Evolutionary conservation across 2,888 invertebrate species (phyloP), one percentile per base, ranked within the genome.

Genomic region (Lasioglossum villosulum): DNA sequence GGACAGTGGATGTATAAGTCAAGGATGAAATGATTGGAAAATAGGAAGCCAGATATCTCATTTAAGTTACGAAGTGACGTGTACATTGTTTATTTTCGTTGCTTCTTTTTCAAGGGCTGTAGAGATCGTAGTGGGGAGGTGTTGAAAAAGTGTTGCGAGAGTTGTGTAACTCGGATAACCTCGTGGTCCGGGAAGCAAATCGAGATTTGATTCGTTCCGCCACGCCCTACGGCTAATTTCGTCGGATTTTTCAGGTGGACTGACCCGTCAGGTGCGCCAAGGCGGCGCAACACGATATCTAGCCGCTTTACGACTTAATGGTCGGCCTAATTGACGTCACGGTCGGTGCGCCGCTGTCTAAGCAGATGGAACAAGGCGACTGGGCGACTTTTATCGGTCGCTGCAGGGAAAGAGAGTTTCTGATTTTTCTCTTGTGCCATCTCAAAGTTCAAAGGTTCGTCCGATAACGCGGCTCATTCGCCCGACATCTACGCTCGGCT

Each of bases 381-480:
- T 34, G 14, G 0, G 30, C 74, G 52, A 48, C 56, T 75, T 82
- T 84, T 90, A 90, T 88, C 82, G 77, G 27, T 48, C 12, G 23
- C 6, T n/a, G 48, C 39, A 70, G 42, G 71, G 68, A 78, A 75
- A 78, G 79, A 78, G 66, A 82, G 79, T 66, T 82, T 84, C 80
- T 30, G 63, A 63, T 52, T 68, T 90, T 91, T 91, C 88, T 83
- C 74, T 75, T 76, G 82, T 75, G 77, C 73, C 86, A 74, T 86
- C 80, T 81, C 86, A 85, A 82, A 90, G 92, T 91, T 89, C 92
- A 92, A 92, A 92, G 92, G 91, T 92, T 79, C 74, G 66, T 56
- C 27, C 74, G 90, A 90, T 92, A 91, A 88, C 81, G 74, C 78
- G 23, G 83, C 59, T 75, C 78, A 56, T 82, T 82, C 71, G 85